A percentile compares a stretch with the other conserved stretches of the same genome.
phyloP scores from a whole-genome alignment of 2,113 vertebrate species.

The Stercorarius parasiticus region DNA sequence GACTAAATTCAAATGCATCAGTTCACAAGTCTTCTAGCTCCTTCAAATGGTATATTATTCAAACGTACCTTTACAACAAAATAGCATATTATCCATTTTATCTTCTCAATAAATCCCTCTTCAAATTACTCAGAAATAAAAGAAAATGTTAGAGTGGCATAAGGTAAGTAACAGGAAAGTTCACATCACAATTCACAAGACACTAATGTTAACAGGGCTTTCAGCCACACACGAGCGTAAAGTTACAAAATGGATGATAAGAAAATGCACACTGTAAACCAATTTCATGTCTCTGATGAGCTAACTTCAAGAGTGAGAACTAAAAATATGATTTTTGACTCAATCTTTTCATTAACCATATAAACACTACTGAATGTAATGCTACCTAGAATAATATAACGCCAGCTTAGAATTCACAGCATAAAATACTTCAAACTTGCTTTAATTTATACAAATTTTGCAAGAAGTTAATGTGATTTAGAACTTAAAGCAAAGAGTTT shows the following conservation, averaged over 20 bases:
- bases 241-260: background rate
- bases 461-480: background rate
- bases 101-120: background rate
- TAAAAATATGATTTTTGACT: background rate
- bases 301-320: background rate
- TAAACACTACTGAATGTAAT: background rate
- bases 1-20: background rate
- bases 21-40: background rate
- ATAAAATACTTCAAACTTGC: background rate
- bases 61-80: background rate
- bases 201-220: background rate
- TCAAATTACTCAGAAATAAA: background rate
- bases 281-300: background rate
- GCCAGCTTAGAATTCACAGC: background rate
- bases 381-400: background rate
- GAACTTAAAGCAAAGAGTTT: background rate
- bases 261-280: background rate
- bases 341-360: background rate
- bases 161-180: background rate
- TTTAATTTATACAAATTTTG: background rate
- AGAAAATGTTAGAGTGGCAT: background rate
- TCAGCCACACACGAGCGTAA: background rate
- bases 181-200: background rate
- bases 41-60: background rate
- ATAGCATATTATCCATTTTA: background rate